These are phyloP conservation scores for Anagyrus pseudococci DNA, from an alignment of 2,888 invertebrate species.

Conservation along the genomic window DNA sequence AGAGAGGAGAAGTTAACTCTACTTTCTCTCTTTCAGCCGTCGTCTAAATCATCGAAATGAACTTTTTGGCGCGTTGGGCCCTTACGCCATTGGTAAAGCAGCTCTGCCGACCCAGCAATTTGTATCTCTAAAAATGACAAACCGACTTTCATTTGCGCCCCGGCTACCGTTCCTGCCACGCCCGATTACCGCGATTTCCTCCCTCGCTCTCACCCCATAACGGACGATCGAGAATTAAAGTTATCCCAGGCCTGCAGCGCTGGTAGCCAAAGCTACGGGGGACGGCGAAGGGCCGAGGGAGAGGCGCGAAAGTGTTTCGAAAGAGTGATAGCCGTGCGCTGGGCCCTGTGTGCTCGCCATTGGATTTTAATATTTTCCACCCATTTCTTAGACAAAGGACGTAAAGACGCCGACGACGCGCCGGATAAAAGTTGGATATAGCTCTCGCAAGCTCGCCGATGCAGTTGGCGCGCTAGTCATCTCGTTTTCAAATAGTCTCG, in stretches of 20 bases:
- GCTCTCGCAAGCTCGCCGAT: too few relatives aligned
- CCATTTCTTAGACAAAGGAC: constrained; percentile 51
- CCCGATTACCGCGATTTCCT: constrained; percentile 25
- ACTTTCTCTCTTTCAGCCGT: not conserved
- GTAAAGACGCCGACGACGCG: too few relatives aligned
- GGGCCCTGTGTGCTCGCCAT: constrained; percentile 42
- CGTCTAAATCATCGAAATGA: constrained; percentile 36
- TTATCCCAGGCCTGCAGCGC: too few relatives aligned
- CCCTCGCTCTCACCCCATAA: constrained; percentile 14
- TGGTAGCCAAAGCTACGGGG: not conserved
- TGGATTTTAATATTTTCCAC: constrained; percentile 56
- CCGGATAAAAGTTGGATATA: not conserved
- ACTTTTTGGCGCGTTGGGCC: constrained; percentile 21
- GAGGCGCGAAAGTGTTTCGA: constrained; percentile 18
- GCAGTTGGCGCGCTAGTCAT: too few relatives aligned
- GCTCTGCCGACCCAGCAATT: constrained; percentile 19
- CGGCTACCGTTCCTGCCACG: constrained; percentile 17
- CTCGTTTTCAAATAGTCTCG: too few relatives aligned
- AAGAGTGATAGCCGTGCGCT: constrained; percentile 22
- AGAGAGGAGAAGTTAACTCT: not conserved
- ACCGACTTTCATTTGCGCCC: constrained; percentile 34
- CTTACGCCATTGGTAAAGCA: not conserved
- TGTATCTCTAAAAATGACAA: constrained; percentile 40
- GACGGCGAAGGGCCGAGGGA: constrained; percentile 1
- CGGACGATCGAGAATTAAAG: constrained; percentile 34